Evolutionary conservation across 2,888 invertebrate genomes (phyloP).

Genomic region (Drosophila nr. medialis): DNA sequence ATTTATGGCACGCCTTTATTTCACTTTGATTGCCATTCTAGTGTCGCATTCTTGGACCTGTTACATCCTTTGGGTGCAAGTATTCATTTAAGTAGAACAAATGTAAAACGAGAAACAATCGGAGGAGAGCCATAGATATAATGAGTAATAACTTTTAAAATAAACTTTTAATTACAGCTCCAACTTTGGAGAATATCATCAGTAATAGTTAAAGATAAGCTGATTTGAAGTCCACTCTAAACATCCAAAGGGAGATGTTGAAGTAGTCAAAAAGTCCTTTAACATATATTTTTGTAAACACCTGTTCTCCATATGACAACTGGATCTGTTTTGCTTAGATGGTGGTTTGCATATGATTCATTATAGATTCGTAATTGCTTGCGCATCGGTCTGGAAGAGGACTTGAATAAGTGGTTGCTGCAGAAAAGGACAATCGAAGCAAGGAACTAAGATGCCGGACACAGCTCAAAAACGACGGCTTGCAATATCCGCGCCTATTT

Average conservation of each 20-base stretch:
- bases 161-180: background rate
- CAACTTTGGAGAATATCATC: background rate
- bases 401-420: constrained; percentile 23
- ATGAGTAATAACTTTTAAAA: background rate
- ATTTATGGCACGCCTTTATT: background rate
- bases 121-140: background rate
- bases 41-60: background rate
- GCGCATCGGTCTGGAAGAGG: constrained; percentile 25
- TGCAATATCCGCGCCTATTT: constrained; percentile 53
- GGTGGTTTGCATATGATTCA: constrained; percentile 7
- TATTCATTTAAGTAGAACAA: background rate
- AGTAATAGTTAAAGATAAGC: background rate
- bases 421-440: constrained; percentile 40
- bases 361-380: constrained; percentile 51
- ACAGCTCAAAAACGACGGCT: constrained; percentile 45
- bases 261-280: background rate
- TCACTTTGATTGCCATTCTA: background rate
- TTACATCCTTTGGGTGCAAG: background rate
- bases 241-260: background rate
- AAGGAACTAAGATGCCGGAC: constrained; percentile 60
- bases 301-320: background rate
- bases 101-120: background rate
- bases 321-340: background rate
- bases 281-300: background rate
- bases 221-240: background rate